A percentile compares a stretch with the other conserved stretches of the same genome.
Conservation (phyloP, 2,888 invertebrate genomes). For the Nephrotoma appendiculata region DNA sequence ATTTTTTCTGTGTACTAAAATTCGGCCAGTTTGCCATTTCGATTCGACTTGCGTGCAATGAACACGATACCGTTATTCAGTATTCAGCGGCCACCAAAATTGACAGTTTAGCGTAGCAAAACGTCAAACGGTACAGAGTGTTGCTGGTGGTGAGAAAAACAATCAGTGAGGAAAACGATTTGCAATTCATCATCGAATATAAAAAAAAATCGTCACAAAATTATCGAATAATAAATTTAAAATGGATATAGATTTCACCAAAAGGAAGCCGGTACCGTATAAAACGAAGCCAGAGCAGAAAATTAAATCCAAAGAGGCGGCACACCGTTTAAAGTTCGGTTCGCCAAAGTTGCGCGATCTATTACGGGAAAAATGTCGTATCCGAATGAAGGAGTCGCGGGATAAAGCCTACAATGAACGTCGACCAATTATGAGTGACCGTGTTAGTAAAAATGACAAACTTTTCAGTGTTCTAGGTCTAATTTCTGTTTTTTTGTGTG, state of each 20-base stretch:
- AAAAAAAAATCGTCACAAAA: background rate
- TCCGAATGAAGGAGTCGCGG: constrained; percentile 23
- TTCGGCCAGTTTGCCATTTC: background rate
- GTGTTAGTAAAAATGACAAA: background rate
- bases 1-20: background rate
- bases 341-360: constrained; percentile 24
- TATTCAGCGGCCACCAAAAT: background rate
- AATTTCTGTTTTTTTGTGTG: background rate
- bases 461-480: background rate
- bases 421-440: background rate
- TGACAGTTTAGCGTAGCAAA: background rate
- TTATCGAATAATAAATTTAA: background rate
- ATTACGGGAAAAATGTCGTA: constrained; percentile 26
- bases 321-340: constrained; percentile 22
- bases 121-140: background rate
- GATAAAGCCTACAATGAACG: constrained; percentile 15
- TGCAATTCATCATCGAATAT: background rate
- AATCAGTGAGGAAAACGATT: background rate
- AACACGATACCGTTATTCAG: background rate
- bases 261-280: background rate
- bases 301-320: constrained; percentile 20
- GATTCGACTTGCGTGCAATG: background rate
- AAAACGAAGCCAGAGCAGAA: constrained; percentile 25
- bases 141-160: background rate
- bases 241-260: background rate